A percentile compares a stretch with the other conserved stretches of the same genome.
phyloP scores from a whole-genome alignment of 2,113 vertebrate species.

The Microtus pennsylvanicus region DNA sequence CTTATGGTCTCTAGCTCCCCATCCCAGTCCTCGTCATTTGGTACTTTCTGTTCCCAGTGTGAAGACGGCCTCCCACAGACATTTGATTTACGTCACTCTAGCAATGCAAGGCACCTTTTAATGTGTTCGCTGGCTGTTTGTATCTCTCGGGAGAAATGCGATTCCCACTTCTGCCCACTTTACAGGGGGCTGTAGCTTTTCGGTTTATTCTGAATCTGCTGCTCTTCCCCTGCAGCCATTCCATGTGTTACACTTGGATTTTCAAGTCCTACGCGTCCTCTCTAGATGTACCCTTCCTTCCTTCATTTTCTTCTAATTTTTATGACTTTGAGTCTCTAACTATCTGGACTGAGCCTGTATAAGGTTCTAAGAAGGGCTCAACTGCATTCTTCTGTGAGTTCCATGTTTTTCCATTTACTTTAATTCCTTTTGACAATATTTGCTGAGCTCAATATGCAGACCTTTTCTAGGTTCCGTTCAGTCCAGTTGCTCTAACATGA shows the following conservation, averaged over 20 bases:
- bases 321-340: background rate
- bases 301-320: background rate
- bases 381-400: too few species aligned
- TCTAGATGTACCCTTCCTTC: background rate
- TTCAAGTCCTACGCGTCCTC: background rate
- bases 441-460: background rate
- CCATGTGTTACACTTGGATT: background rate
- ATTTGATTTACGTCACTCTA: background rate
- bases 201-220: background rate
- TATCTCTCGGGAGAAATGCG: background rate
- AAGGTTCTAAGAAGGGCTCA: background rate
- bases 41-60: background rate
- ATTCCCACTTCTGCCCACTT: background rate
- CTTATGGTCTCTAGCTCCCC: background rate
- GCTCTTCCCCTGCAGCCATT: background rate
- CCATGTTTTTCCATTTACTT: background rate
- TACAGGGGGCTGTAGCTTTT: background rate
- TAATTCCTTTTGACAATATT: background rate
- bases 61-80: background rate
- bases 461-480: background rate
- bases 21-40: background rate
- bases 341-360: background rate
- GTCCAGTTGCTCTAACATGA: background rate
- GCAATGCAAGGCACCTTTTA: background rate
- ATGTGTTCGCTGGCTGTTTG: background rate